Percentiles rank a stretch among this genome's conserved stretches.
Evolutionary conservation across 2,113 vertebrate species (phyloP).

Genomic region (Leucosticte australis): DNA sequence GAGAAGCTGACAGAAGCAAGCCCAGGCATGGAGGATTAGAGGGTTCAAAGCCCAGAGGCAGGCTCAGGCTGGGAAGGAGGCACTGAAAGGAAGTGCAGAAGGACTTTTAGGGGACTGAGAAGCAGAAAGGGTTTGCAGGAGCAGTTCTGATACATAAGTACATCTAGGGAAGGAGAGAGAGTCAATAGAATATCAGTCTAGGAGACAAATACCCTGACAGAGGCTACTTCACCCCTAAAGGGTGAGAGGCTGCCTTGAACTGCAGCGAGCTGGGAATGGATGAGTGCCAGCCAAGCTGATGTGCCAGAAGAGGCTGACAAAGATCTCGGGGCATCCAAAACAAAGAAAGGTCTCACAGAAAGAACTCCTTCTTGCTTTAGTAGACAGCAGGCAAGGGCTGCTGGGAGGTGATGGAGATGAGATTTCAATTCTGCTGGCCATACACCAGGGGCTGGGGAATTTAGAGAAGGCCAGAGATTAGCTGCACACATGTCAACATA

Average conservation of each 20-base stretch:
- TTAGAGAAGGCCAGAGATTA: background rate
- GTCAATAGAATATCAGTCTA: background rate
- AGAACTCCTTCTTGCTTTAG: background rate
- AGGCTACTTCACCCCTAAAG: background rate
- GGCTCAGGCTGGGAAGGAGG: background rate
- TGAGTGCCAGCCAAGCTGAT: background rate
- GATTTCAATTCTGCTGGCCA: background rate
- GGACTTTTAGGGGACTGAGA: background rate
- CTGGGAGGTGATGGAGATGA: background rate
- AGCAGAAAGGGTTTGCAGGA: rapidly evolving
- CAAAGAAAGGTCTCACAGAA: background rate
- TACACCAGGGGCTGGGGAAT: background rate
- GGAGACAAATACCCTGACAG: background rate
- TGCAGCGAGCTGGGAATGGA: background rate
- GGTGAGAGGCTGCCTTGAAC: background rate
- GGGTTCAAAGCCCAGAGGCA: background rate
- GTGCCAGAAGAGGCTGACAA: background rate
- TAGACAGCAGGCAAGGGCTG: background rate
- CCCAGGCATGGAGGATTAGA: background rate
- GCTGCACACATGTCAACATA: background rate
- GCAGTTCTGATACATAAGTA: background rate
- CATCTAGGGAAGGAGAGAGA: background rate
- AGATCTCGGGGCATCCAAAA: background rate
- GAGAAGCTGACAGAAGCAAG: background rate
- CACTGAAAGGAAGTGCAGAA: background rate